A percentile compares a stretch with the other conserved stretches of the same genome.
Conservation (phyloP, 2,113 vertebrate genomes). For the Perca flavescens region DNA sequence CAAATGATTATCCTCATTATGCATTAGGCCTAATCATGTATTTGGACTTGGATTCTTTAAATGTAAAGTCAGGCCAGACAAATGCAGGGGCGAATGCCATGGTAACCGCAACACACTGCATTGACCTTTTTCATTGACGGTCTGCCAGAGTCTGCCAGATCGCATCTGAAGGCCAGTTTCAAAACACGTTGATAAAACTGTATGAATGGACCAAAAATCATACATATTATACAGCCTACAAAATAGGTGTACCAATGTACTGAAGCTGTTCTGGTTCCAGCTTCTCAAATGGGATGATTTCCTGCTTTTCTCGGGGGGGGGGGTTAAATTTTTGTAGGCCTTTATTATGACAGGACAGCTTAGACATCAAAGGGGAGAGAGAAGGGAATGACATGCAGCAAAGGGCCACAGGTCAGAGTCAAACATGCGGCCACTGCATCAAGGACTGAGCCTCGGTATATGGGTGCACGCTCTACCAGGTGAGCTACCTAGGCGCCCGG, state of each 20-base stretch:
- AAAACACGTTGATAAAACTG: neutral
- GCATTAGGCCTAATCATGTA: neutral
- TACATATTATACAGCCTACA: neutral
- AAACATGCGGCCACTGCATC: too few species aligned
- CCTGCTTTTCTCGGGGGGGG: too few species aligned
- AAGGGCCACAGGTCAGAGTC: too few species aligned
- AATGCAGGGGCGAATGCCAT: neutral
- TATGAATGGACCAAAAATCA: neutral
- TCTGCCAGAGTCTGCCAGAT: neutral
- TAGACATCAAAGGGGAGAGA: too few species aligned
- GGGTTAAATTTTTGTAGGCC: too few species aligned
- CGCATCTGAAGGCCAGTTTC: neutral
- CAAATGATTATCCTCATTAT: neutral
- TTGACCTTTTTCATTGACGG: slow-evolving; percentile 3
- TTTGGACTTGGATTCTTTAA: neutral
- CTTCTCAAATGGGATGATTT: too few species aligned
- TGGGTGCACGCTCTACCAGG: too few species aligned
- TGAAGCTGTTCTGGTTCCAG: too few species aligned
- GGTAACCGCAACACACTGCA: neutral
- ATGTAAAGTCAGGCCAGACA: neutral
- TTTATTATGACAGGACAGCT: too few species aligned
- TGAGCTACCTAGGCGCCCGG: too few species aligned
- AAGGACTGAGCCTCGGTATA: too few species aligned
- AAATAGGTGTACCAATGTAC: neutral
- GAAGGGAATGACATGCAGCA: too few species aligned